phyloP scores from a whole-genome alignment of 2,888 invertebrate genomes.

The Drosophila suboccidentalis region DNA sequence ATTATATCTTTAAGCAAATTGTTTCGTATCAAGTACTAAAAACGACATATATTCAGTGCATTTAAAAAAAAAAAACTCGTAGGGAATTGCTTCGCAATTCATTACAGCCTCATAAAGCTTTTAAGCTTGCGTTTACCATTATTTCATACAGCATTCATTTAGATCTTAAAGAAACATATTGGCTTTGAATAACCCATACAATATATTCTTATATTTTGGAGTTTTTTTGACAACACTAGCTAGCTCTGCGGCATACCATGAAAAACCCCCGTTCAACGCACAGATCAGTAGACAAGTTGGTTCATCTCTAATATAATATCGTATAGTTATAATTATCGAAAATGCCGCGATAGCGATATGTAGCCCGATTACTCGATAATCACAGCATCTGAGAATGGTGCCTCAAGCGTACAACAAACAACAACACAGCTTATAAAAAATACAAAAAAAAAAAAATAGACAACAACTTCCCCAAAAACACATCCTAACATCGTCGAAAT shows the following conservation, averaged over 20 bases:
- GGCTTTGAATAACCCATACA: constrained; percentile 51
- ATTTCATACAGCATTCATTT: constrained; percentile 40
- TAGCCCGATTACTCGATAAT: constrained; percentile 55
- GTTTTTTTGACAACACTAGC: constrained; percentile 32
- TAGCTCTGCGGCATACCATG: constrained; percentile 64
- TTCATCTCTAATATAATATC: constrained; percentile 50
- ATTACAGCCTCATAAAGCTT: constrained; percentile 58
- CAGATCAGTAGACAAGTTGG: constrained; percentile 66
- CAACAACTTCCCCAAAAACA: constrained; percentile 63
- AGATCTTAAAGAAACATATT: constrained; percentile 29
- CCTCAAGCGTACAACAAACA: constrained; percentile 56
- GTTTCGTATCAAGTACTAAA: constrained; percentile 47
- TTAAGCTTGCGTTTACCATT: constrained; percentile 55
- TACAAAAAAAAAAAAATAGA: constrained; percentile 35
- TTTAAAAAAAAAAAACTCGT: constrained; percentile 46
- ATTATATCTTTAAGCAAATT: constrained; percentile 57
- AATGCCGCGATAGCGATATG: constrained; percentile 85
- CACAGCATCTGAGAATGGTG: constrained; percentile 26
- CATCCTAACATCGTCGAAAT: constrained; percentile 61
- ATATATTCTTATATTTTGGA: constrained; percentile 23
- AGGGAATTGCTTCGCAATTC: constrained; percentile 23
- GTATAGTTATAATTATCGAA: constrained; percentile 44
- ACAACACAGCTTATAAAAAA: constrained; percentile 54
- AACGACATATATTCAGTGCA: constrained; percentile 61
- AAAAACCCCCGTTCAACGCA: constrained; percentile 57